Base-by-base conservation (phyloP, 2,888 invertebrate genomes). In the Volucella inflata region DNA sequence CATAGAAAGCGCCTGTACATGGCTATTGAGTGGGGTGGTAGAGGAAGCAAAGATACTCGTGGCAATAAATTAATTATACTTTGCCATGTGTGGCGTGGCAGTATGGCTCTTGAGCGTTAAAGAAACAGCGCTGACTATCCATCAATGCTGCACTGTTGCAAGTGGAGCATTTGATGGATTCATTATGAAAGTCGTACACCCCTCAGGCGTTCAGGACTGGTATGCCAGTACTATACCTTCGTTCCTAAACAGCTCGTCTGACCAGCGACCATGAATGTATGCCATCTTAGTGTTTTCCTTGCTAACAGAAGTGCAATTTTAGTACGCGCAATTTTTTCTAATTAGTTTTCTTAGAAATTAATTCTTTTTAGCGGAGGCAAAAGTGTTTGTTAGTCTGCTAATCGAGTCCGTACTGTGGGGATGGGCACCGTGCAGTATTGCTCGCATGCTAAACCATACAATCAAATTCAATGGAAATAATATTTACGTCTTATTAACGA, bases 311-410 rank as follows among this genome's bases (percentile, higher is more conserved):
- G 67, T 83, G 64, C 64, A 59, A 65, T 75, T 81, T 51, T 50
- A 55, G 71, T 74, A 78, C 79, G 78, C 75, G 74, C 60, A 70
- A 75, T 75, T 84, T 90, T 90, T 90, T 90, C 30, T 90, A 90
- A 91, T 90, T 90, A 90, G 89, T 90, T 90, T 90, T 90, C 90
- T 89, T 88, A 90, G 90, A 90, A 91, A 91, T 91, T 89, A 90
- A 90, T 89, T 90, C 90, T 89, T 90, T 90, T 79, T 71, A 75
- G 70, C 70, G 55, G 76, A 75, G 71, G 75, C 70, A 46, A n/a
- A n/a, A n/a, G n/a, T 53, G 72, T 71, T 82, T 76, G 30, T 30
- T 30, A 30, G 30, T 53, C n/a, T 50, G 67, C 83, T 46, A 64
- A 65, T 46, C 50, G 67, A 42, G 50, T 2, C 17, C 40, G 8